Conservation (phyloP, 2,888 invertebrate genomes). For the Agriotes lineatus region DNA sequence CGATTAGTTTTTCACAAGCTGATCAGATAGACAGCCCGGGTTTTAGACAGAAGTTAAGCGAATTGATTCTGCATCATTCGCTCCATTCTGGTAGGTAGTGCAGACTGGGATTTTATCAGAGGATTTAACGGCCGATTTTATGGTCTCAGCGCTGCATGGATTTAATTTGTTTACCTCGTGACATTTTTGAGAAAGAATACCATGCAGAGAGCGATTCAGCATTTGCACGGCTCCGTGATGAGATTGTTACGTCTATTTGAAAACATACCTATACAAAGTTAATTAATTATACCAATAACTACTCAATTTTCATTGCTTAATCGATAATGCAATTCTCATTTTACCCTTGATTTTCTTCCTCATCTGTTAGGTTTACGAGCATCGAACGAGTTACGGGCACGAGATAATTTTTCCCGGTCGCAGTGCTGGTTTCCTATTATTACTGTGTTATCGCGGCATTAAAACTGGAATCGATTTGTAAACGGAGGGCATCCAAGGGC, state of each 20-base stretch:
- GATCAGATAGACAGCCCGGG: neutral
- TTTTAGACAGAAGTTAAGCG: neutral
- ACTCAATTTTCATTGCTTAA: conserved; percentile 20
- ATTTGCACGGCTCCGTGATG: conserved; percentile 13
- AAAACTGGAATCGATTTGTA: neutral
- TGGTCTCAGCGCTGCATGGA: conserved; percentile 3
- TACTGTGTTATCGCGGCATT: neutral
- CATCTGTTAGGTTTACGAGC: conserved; percentile 10
- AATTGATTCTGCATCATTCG: conserved; percentile 1
- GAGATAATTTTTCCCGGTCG: neutral
- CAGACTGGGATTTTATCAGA: conserved; percentile 6
- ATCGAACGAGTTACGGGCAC: conserved; percentile 8
- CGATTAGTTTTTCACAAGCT: too few species aligned
- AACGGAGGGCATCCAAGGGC: too few species aligned
- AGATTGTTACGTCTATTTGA: conserved; percentile 25
- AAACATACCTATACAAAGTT: conserved; percentile 26
- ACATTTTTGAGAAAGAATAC: neutral
- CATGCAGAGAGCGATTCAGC: conserved; percentile 3
- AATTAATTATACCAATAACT: conserved; percentile 33
- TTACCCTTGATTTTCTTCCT: conserved; percentile 10
- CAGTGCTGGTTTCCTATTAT: neutral
- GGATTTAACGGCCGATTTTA: conserved; percentile 11
- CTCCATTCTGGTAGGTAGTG: neutral
- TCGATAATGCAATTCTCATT: conserved; percentile 27
- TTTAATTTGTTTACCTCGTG: conserved; percentile 22